Evolutionary conservation across 2,888 invertebrate genomes (phyloP), one percentile per base, ranked within the genome.

Genomic region (Patella ulyssiponensis): DNA sequence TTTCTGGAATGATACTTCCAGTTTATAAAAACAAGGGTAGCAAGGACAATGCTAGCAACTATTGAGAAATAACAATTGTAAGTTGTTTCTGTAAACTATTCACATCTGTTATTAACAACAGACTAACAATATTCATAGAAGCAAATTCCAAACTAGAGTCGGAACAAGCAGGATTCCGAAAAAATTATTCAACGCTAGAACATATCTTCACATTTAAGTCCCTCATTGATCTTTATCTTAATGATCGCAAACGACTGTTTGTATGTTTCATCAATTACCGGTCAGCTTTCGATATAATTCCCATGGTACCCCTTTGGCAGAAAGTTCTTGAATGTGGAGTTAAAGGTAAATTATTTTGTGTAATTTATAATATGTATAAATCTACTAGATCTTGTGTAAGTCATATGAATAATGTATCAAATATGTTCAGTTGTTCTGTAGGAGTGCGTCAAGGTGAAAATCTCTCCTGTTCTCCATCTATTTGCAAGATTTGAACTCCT

Each of bases 11-110:
- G n/a, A 69, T 74, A 15, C n/a, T 27, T 14, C 74, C 77, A 54
- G 71, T 77, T 15, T 74, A 70, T 54, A 77, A 77, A 53, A 77
- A 77, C 23, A 69, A 77, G 52, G 77, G 69, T 23, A 69, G n/a
- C n/a, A n/a, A n/a, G n/a, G n/a, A n/a, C n/a, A n/a, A 77, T 15
- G 3, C 69, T 17, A 17, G 15, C 17, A 77, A 73, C 64, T 73
- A 77, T 69, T 44, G 77, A 64, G 51, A 64, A 15, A 77, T 73
- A 52, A 77, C 73, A 52, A 27, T 73, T 11, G 69, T 77, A 73
- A 72, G 52, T 20, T 77, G 69, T 73, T 69, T 77, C 7, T 15
- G 69, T 58, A 74, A 74, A 74, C 14, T 77, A 0, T 73, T 73
- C 51, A 77, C 77, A 3, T 64, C 73, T 20, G 73, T 77, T 56